Evolutionary conservation across 2,113 vertebrate genomes (phyloP).

Genomic region (Naja naja): DNA sequence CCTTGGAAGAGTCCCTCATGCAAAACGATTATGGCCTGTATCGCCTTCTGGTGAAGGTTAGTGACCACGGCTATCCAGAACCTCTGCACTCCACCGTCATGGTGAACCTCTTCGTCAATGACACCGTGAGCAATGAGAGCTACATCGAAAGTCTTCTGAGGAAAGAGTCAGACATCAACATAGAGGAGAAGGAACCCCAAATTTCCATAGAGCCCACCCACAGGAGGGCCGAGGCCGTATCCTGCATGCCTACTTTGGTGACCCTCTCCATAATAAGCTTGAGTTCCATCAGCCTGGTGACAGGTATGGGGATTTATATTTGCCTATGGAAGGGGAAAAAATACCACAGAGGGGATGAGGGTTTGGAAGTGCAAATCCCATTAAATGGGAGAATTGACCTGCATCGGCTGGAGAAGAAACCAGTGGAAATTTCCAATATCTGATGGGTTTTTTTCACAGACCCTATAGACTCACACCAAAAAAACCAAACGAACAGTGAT

Average conservation of each 20-base stretch:
- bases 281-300: slow-evolving; percentile 81
- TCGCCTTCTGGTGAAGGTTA: slow-evolving; percentile 94
- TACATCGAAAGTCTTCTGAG: slow-evolving; percentile 91
- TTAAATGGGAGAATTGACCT: slow-evolving; percentile 86
- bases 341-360: slow-evolving; percentile 76
- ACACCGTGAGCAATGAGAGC: slow-evolving; percentile 95
- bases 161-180: slow-evolving; percentile 84
- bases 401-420: slow-evolving; percentile 81
- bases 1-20: slow-evolving; percentile 86
- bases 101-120: slow-evolving; percentile 97
- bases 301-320: slow-evolving; percentile 86
- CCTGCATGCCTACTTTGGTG: slow-evolving; percentile 84
- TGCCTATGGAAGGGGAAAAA: slow-evolving; percentile 83
- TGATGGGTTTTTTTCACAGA: slow-evolving; percentile 65
- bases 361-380: slow-evolving; percentile 86
- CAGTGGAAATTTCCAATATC: slow-evolving; percentile 90
- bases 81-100: slow-evolving; percentile 90
- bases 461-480: slow-evolving; percentile 9
- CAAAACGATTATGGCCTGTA: slow-evolving; percentile 89
- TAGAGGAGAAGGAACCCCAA: slow-evolving; percentile 86
- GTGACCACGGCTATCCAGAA: slow-evolving; percentile 93
- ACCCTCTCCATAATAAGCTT: slow-evolving; percentile 85
- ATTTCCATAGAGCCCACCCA: slow-evolving; percentile 81
- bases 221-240: slow-evolving; percentile 73
- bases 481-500: neutral